Evolutionary conservation across 2,888 invertebrate genomes (phyloP).

Genomic region (Neuroscelio doddi): DNA sequence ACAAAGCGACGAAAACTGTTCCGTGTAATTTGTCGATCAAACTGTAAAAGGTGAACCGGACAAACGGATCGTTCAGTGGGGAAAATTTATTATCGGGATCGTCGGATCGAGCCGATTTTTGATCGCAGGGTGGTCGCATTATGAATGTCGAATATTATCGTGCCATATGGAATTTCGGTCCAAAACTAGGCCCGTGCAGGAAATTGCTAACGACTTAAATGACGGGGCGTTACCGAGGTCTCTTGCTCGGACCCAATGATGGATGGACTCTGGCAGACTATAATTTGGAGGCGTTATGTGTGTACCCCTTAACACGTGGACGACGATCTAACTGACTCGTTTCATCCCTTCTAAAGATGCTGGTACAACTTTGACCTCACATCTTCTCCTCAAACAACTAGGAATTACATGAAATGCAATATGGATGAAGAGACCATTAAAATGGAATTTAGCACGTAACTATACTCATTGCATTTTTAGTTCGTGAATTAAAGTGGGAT

Average conservation of each 20-base stretch:
- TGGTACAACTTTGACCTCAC: slow-evolving; percentile 15
- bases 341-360: slow-evolving; percentile 26
- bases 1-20: slow-evolving; percentile 15
- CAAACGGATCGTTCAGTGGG: slow-evolving; percentile 2
- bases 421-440: slow-evolving; percentile 23
- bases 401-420: slow-evolving; percentile 34
- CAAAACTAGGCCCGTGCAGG: slow-evolving; percentile 69
- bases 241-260: slow-evolving; percentile 61
- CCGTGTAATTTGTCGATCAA: slow-evolving; percentile 16
- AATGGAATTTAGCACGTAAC: slow-evolving; percentile 32
- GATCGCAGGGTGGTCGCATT: slow-evolving; percentile 53
- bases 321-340: slow-evolving; percentile 18
- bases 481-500: too few species aligned
- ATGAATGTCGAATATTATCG: slow-evolving; percentile 63
- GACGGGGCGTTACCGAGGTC: slow-evolving; percentile 66
- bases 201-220: slow-evolving; percentile 72
- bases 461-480: too few species aligned
- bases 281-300: slow-evolving; percentile 71
- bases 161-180: slow-evolving; percentile 70
- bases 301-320: slow-evolving; percentile 58
- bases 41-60: slow-evolving; percentile 6
- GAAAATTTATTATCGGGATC: slow-evolving; percentile 54
- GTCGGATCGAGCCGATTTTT: slow-evolving; percentile 52
- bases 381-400: slow-evolving; percentile 29
- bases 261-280: slow-evolving; percentile 68